Evolutionary conservation across 2,888 invertebrate genomes (phyloP).

Genomic region (Achlya flavicornis): DNA sequence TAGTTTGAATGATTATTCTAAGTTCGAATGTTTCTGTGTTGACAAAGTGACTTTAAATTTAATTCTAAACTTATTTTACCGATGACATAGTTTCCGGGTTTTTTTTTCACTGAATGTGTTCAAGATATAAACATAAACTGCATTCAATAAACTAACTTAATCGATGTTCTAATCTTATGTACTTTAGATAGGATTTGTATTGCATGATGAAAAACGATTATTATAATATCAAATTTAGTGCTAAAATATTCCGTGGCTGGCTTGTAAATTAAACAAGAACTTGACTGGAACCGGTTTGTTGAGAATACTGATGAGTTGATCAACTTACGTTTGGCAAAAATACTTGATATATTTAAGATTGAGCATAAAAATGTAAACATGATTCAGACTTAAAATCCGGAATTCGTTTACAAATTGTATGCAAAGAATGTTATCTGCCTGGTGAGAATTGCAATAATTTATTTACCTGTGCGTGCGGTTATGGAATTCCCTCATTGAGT

Average conservation of each 20-base stretch:
- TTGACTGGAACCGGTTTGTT: not conserved
- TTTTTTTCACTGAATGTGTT: not conserved
- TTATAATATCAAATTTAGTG: not conserved
- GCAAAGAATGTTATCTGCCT: not conserved
- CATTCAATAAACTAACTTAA: not conserved
- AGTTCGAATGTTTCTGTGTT: not conserved
- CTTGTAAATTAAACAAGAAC: not conserved
- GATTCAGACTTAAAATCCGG: not conserved
- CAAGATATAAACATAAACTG: not conserved
- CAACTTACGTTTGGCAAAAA: not conserved
- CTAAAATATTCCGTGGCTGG: not conserved
- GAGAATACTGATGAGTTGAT: not conserved
- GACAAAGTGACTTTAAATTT: too few relatives aligned
- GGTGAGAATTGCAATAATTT: conserved; percentile 10
- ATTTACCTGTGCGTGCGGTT: conserved; percentile 21
- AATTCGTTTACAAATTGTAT: not conserved
- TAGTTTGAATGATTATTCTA: not conserved
- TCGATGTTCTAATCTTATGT: not conserved
- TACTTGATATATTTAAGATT: not conserved
- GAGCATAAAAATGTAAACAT: not conserved
- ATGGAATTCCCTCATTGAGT: conserved; percentile 55
- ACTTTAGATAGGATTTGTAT: not conserved
- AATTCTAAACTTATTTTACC: too few relatives aligned
- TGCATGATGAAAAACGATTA: not conserved
- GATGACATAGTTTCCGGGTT: not conserved